Evolutionary conservation across 2,113 vertebrate genomes (phyloP), one percentile per base, ranked within the genome.

Genomic region (Agapornis roseicollis): DNA sequence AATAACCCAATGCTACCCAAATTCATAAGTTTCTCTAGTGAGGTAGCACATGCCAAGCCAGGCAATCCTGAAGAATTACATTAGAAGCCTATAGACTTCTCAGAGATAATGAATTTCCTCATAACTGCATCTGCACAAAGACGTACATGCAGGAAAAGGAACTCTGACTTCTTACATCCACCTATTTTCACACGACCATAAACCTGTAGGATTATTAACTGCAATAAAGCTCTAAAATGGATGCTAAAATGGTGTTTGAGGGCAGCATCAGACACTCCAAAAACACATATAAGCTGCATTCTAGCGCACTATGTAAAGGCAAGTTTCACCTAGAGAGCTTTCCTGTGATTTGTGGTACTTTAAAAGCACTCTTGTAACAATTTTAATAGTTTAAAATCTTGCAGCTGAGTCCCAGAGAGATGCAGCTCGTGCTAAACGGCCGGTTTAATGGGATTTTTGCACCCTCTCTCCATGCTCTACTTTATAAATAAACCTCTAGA

Each of bases 401-500:
- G 84, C 66, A 94, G 73, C 73, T 76, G 84, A 92, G 73, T 93
- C 90, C 88, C 89, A 95, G 76, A 90, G 92, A 96, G 88, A 95
- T 87, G 89, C 60, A 85, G 90, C 69, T 78, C 76, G 77, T 1
- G 7, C 83, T 93, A 90, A 95, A 95, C 85, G 90, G 77, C 96
- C 73, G 90, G 87, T 96, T 94, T 96, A 96, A 96, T 93, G 90
- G 85, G 71, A 93, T 95, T 96, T 96, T 85, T 95, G 90, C 46
- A 93, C 90, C 44, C 13, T 79, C 85, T 89, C 80, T 92, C 88
- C 60, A 72, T 61, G 53, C 25, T 93, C 69, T 69, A 93, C 92
- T 97, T 97, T 96, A 96, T 96, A 95, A 94, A 96, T 96, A 94
- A 96, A 93, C 77, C 92, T 85, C 92, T 85, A 94, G 91, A 95